Evolutionary conservation across 2,113 vertebrate genomes (phyloP).

Genomic region (Macheiramphus alcinus): DNA sequence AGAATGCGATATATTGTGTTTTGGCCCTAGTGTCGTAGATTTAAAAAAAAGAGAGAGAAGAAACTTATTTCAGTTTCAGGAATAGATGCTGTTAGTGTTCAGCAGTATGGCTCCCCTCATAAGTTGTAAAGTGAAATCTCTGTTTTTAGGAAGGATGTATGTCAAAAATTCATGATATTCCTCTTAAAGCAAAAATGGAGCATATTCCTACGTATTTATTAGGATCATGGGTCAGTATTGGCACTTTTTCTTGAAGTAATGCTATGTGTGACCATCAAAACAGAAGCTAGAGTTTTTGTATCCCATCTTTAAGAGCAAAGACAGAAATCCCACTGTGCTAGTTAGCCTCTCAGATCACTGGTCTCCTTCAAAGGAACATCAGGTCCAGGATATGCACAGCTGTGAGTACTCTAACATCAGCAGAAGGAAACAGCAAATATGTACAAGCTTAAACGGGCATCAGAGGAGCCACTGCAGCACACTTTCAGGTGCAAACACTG

Average conservation of each 20-base stretch:
- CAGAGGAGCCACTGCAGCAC: too few species aligned
- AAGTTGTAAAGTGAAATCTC: background rate
- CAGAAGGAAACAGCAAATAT: background rate
- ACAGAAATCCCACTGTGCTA: background rate
- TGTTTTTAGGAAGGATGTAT: background rate
- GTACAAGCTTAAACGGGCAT: background rate
- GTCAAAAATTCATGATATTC: background rate
- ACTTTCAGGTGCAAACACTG: too few species aligned
- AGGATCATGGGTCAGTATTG: background rate
- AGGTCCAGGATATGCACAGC: background rate
- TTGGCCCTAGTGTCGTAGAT: background rate
- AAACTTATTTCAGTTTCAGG: background rate
- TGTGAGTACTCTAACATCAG: background rate
- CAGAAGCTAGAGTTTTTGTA: background rate
- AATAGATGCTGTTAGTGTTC: background rate
- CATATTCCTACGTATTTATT: background rate
- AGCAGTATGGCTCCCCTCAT: background rate
- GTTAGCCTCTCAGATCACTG: background rate
- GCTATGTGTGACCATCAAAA: background rate
- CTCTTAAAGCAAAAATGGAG: background rate
- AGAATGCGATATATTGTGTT: background rate
- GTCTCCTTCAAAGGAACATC: background rate
- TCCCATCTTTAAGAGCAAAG: background rate
- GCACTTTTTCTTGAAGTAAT: background rate
- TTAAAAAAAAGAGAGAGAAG: background rate